Base-by-base conservation (phyloP, 2,113 vertebrate species). In the western clawed frog (Xenopus tropicalis) region DNA sequence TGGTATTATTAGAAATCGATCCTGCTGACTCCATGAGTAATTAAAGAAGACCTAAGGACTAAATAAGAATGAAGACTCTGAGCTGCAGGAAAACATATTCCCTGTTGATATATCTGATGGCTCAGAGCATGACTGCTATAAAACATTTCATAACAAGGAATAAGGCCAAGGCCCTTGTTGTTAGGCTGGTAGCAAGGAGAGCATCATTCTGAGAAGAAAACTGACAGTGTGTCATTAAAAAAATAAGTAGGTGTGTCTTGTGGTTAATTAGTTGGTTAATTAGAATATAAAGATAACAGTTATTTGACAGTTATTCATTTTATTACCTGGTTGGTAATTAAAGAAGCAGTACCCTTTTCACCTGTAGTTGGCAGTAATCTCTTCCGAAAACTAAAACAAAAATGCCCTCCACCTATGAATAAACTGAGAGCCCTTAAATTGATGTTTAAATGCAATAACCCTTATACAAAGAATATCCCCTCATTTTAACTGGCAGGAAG, bases 31-130 rank as follows among this genome's bases (percentile, higher is more conserved):
- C 52, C 10, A 54, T 54, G n/a, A 54, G 52, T 54, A 54, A 54
- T 54, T 54, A 54, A 54, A n/a, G 52, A 54, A 54, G 19, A 54
- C 52, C 52, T 54, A 54, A 54, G 19, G 52, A 54, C 52, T n/a
- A 20, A 54, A 54, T 54, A 54, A 54, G 52, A 54, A 20, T 54
- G 52, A 54, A 54, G n/a, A 54, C 52, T 54, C 19, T 54, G 3
- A 48, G 52, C 52, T 54, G 14, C 19, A 54, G 52, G 16, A 17
- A 54, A 54, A 54, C 19, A 54, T 54, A 54, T 54, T 54, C 52
- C 52, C 52, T 54, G 52, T n/a, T n/a, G 52, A 54, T 54, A 54
- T 17, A 54, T 5, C 19, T 54, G 52, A 17, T n/a, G 52, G 52
- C 52, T 54, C 19, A 54, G 52, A n/a, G 17, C 52, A 54, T 54